phyloP scores from a whole-genome alignment of 2,888 invertebrate genomes.

The Axea sp. region DNA sequence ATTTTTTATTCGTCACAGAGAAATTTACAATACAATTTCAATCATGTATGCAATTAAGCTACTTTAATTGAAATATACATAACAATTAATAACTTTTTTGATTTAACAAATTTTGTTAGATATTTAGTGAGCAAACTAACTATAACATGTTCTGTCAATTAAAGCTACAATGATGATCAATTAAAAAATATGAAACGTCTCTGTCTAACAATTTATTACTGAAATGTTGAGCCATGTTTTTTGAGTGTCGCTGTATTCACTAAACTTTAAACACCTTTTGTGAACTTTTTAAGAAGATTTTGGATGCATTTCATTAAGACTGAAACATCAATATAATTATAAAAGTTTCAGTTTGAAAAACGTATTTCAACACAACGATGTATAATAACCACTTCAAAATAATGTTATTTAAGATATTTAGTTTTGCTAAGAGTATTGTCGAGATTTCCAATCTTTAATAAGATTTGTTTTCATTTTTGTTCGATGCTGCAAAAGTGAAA shows the following conservation, averaged over 20 bases:
- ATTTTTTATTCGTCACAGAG: no score
- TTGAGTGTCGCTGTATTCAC: no score
- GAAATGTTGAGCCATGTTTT: no score
- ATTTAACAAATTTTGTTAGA: no score
- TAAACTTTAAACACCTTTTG: neutral
- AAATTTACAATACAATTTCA: no score
- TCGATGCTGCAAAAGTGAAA: constrained; percentile 4
- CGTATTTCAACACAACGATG: constrained; percentile 12
- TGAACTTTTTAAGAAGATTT: constrained; percentile 35
- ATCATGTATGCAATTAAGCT: no score
- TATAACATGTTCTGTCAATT: no score
- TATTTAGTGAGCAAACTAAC: no score
- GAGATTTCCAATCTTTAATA: constrained; percentile 25
- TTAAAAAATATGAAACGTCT: neutral
- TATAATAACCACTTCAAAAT: constrained; percentile 30
- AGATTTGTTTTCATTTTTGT: constrained; percentile 17
- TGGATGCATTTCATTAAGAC: constrained; percentile 10
- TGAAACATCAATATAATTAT: constrained; percentile 16
- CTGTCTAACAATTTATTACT: no score
- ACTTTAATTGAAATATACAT: no score
- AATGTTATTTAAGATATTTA: constrained; percentile 25
- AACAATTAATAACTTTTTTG: no score
- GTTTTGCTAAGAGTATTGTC: constrained; percentile 21
- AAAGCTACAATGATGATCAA: neutral
- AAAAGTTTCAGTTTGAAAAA: constrained; percentile 22